phyloP scores from a whole-genome alignment of 2,888 invertebrate species.

The Brachylomia viminalis region DNA sequence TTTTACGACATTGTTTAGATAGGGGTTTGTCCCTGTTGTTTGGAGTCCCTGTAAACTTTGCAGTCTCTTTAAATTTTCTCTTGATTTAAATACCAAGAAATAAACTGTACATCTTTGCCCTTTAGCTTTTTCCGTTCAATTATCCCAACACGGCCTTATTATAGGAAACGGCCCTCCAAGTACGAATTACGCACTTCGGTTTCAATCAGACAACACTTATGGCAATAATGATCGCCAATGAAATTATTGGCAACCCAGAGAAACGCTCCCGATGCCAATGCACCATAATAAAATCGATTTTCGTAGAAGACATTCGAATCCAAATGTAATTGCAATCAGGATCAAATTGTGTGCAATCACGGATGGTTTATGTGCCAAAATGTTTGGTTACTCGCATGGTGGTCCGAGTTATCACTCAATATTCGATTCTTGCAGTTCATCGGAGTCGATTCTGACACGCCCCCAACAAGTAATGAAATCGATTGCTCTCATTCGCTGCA shows the following conservation, averaged over 20 bases:
- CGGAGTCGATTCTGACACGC: slow-evolving; percentile 72
- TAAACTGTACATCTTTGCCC: slow-evolving; percentile 46
- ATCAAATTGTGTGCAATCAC: slow-evolving; percentile 73
- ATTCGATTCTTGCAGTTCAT: slow-evolving; percentile 73
- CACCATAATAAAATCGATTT: slow-evolving; percentile 54
- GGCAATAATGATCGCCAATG: slow-evolving; percentile 60
- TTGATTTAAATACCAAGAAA: slow-evolving; percentile 34
- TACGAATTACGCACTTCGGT: slow-evolving; percentile 60
- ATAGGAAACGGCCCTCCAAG: slow-evolving; percentile 30
- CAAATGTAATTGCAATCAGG: slow-evolving; percentile 68
- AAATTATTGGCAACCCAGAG: slow-evolving; percentile 59
- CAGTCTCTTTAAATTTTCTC: background rate
- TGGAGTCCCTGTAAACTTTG: no score
- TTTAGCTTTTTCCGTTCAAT: slow-evolving; percentile 35
- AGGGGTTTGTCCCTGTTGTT: fast-evolving
- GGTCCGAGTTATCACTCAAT: slow-evolving; percentile 75
- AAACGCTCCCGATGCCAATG: slow-evolving; percentile 41
- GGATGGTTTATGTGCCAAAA: slow-evolving; percentile 64
- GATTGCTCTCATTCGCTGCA: slow-evolving; percentile 66
- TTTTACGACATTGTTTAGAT: background rate
- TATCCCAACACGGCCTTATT: slow-evolving; percentile 50
- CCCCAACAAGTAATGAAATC: slow-evolving; percentile 67
- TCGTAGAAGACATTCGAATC: slow-evolving; percentile 58
- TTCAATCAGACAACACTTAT: slow-evolving; percentile 67
- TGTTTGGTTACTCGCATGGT: slow-evolving; percentile 69